Evolutionary conservation across 2,113 vertebrate genomes (phyloP).

Genomic region (Peromyscus polionotus): DNA sequence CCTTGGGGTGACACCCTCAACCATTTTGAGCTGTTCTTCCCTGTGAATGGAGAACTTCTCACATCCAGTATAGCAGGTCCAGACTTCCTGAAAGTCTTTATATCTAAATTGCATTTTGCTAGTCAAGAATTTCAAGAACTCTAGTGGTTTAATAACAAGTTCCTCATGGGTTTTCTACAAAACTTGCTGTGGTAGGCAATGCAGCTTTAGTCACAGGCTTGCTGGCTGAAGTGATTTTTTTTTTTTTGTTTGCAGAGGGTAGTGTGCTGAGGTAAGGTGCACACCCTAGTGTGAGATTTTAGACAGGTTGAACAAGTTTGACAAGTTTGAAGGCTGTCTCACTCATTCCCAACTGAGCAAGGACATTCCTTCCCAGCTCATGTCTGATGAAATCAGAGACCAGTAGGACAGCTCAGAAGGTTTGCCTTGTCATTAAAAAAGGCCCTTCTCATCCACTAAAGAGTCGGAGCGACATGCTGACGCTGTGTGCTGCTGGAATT

Average conservation of each 20-base stretch:
- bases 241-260: conserved; percentile 29
- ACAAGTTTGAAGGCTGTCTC: conserved; percentile 78
- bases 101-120: background rate
- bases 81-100: background rate
- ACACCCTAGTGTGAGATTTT: conserved; percentile 81
- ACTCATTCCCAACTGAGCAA: conserved; percentile 74
- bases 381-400: conserved; percentile 71
- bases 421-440: conserved; percentile 28
- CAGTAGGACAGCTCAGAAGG: conserved; percentile 70
- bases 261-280: conserved; percentile 71
- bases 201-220: conserved; percentile 75
- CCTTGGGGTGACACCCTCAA: background rate
- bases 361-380: conserved; percentile 79
- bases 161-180: conserved; percentile 65
- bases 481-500: background rate
- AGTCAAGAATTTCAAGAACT: background rate
- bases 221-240: background rate
- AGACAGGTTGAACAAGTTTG: conserved; percentile 82
- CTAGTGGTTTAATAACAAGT: background rate
- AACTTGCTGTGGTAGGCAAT: conserved; percentile 69
- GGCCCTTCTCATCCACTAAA: conserved; percentile 27
- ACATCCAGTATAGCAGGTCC: background rate
- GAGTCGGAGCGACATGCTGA: conserved; percentile 57
- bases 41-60: background rate
- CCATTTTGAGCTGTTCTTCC: background rate